Percentiles rank a stretch among this genome's conserved stretches.
phyloP scores from a whole-genome alignment of 2,888 invertebrate genomes.

The Cosmia trapezina region DNA sequence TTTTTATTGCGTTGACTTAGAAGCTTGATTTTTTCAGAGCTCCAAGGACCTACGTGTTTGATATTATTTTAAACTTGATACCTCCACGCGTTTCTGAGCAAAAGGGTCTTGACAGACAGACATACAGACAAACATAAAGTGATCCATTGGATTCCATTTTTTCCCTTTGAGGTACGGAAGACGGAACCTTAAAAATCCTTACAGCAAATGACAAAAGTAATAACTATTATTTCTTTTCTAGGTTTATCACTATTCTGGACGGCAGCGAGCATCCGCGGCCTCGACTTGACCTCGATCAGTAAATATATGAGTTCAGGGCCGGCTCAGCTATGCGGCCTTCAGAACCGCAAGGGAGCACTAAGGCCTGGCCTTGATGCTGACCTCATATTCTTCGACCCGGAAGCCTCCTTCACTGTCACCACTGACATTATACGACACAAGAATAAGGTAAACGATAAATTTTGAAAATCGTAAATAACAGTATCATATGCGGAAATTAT shows the following conservation, averaged over 20 bases:
- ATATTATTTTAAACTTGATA: no score
- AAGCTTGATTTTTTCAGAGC: no score
- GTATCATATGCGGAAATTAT: constrained; percentile 12
- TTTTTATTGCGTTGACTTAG: no score
- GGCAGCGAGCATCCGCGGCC: constrained; percentile 88
- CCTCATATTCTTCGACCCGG: constrained; percentile 93
- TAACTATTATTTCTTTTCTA: constrained; percentile 61
- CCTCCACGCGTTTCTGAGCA: no score
- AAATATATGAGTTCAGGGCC: constrained; percentile 91
- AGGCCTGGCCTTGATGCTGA: constrained; percentile 92
- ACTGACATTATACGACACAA: constrained; percentile 91
- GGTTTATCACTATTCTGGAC: constrained; percentile 93
- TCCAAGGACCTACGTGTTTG: no score
- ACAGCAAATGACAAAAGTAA: neutral
- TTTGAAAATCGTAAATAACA: constrained; percentile 19
- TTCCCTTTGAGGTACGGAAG: no score
- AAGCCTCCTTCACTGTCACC: constrained; percentile 90
- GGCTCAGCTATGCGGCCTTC: constrained; percentile 91
- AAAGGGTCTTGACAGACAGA: no score
- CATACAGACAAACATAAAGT: no score
- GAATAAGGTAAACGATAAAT: constrained; percentile 90
- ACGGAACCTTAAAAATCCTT: neutral
- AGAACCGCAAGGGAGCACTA: constrained; percentile 91
- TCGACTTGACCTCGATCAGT: constrained; percentile 89
- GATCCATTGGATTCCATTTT: no score